Conservation (phyloP, 2,113 vertebrate species). For the Forbesichthys agassizii region DNA sequence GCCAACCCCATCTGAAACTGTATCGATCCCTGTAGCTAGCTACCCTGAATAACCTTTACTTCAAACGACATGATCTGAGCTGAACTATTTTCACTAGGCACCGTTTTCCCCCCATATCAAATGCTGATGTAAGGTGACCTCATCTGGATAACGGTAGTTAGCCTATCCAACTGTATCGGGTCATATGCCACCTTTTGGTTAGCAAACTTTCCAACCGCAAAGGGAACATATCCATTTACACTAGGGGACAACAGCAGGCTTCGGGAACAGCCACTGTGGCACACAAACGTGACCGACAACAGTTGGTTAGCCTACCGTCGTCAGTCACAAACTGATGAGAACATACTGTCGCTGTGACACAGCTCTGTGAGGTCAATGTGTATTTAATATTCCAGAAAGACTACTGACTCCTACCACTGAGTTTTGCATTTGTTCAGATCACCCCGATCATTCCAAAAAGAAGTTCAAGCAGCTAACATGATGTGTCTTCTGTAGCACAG, state of each 20-base stretch:
- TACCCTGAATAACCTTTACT: slow-evolving; percentile 36
- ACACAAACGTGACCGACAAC: slow-evolving; percentile 54
- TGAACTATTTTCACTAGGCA: slow-evolving; percentile 53
- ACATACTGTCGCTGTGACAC: too few relatives aligned
- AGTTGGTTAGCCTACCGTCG: not conserved
- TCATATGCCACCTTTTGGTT: slow-evolving; percentile 69
- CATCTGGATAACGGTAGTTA: slow-evolving; percentile 58
- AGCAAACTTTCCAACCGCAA: slow-evolving; percentile 66
- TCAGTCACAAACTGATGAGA: slow-evolving; percentile 9
- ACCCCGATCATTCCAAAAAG: not conserved
- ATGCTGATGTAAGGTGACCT: slow-evolving; percentile 65
- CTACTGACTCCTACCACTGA: too few relatives aligned
- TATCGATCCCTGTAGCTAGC: not conserved
- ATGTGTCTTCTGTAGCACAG: not conserved
- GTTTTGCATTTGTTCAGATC: too few relatives aligned
- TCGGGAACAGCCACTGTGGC: slow-evolving; percentile 16
- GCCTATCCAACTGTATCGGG: slow-evolving; percentile 61
- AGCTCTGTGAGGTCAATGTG: too few relatives aligned
- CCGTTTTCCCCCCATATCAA: slow-evolving; percentile 53
- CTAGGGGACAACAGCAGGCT: slow-evolving; percentile 55
- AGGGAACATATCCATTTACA: slow-evolving; percentile 71
- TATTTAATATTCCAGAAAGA: too few relatives aligned
- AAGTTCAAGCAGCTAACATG: not conserved
- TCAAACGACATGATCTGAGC: slow-evolving; percentile 50
- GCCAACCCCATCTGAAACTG: too few relatives aligned